Conservation (phyloP, 2,797 vertebrate genomes). For the Tokudaia tokunoshimensis region DNA sequence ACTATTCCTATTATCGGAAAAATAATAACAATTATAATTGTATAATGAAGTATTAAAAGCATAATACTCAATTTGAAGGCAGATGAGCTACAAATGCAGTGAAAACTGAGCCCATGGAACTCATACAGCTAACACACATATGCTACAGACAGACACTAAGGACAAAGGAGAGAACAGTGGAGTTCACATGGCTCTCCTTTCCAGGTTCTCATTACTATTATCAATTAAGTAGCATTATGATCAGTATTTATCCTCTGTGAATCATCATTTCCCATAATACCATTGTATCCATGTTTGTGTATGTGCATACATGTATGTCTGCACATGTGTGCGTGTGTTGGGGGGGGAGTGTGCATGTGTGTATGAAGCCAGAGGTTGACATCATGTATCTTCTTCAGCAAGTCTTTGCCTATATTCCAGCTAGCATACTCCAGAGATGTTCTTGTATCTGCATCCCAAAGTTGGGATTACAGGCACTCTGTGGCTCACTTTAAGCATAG, state of each 20-base stretch:
- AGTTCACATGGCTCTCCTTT: background rate
- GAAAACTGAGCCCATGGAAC: slow-evolving; percentile 63
- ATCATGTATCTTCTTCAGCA: background rate
- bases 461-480: background rate
- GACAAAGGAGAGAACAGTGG: background rate
- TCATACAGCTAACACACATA: slow-evolving; percentile 44
- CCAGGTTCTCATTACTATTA: background rate
- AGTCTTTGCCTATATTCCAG: background rate
- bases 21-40: slow-evolving; percentile 75
- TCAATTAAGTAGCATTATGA: background rate
- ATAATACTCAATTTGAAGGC: slow-evolving; percentile 67
- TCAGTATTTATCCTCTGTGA: slow-evolving; percentile 11
- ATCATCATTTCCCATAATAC: slow-evolving; percentile 1
- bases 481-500: background rate
- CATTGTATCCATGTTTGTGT: background rate
- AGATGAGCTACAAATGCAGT: slow-evolving; percentile 67
- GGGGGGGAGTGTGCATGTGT: background rate
- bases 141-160: slow-evolving; percentile 49
- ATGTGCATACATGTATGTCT: background rate
- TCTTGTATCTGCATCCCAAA: background rate
- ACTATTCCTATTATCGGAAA: slow-evolving; percentile 70
- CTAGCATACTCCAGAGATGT: background rate
- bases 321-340: background rate
- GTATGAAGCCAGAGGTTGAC: background rate
- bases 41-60: slow-evolving; percentile 80